These are phyloP conservation scores for Sinocyclocheilus anshuiensis DNA, from an alignment of 2,113 vertebrate species.

Conservation along the genomic window DNA sequence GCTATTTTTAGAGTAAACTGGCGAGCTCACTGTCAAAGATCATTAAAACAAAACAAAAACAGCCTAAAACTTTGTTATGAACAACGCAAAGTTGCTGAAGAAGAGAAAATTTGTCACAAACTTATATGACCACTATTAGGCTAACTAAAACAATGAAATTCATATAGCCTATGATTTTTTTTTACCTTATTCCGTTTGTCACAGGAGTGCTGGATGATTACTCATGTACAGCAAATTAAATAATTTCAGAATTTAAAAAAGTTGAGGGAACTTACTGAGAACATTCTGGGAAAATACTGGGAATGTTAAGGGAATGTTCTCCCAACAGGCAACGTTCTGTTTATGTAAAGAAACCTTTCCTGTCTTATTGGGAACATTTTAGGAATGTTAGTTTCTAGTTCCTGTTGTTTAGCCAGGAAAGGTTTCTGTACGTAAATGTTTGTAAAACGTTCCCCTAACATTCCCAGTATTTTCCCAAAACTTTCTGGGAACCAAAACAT, in stretches of 20 bases:
- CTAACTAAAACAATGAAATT: not conserved
- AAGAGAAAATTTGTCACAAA: not conserved
- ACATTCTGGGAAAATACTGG: no score
- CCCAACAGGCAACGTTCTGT: not conserved
- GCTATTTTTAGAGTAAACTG: conserved; percentile 15
- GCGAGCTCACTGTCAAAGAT: not conserved
- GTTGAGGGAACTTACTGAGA: no score
- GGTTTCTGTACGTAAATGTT: not conserved
- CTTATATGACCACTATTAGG: not conserved
- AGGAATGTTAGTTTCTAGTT: not conserved
- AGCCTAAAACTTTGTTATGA: not conserved
- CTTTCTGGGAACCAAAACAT: no score
- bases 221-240: no score
- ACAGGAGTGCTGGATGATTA: not conserved
- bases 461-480: no score
- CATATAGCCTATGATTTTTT: no score
- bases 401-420: not conserved
- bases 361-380: not conserved
- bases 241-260: not conserved
- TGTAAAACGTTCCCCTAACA: not conserved
- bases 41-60: not conserved
- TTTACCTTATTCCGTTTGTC: no score
- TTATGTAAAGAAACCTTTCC: not conserved
- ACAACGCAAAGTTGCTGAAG: not conserved
- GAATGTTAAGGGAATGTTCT: no score